These are phyloP conservation scores for Artibeus jamaicensis DNA, from an alignment of 2,797 vertebrate genomes.

Conservation along the genomic window DNA sequence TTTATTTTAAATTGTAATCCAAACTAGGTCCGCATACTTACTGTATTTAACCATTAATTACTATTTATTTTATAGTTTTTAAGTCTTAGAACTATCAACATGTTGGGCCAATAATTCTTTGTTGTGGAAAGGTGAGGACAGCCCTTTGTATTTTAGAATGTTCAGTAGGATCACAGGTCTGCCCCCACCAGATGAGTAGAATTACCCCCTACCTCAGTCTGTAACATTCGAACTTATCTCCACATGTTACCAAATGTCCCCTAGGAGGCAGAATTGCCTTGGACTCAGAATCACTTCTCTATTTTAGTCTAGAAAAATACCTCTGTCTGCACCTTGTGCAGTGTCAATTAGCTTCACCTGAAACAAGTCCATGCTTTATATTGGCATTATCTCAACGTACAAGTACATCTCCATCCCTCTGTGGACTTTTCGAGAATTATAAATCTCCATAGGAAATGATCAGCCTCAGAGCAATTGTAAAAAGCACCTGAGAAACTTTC, in stretches of 20 bases:
- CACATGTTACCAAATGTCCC: neutral
- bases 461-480: neutral
- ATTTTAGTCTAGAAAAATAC: neutral
- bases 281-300: neutral
- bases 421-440: neutral
- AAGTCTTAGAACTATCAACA: neutral
- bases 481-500: neutral
- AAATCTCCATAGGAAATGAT: neutral
- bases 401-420: neutral
- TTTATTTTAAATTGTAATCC: neutral
- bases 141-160: neutral
- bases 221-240: neutral
- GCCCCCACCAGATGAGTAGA: neutral
- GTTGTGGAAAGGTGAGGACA: neutral
- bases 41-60: neutral
- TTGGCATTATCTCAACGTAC: neutral
- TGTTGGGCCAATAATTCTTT: neutral
- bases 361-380: neutral
- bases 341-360: neutral
- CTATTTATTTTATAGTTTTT: neutral
- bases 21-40: neutral
- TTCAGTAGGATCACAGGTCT: neutral
- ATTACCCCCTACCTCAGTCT: neutral
- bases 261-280: neutral
- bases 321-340: neutral